Conservation (phyloP, 2,113 vertebrate species). For the Telmatochromis bifrenatus region DNA sequence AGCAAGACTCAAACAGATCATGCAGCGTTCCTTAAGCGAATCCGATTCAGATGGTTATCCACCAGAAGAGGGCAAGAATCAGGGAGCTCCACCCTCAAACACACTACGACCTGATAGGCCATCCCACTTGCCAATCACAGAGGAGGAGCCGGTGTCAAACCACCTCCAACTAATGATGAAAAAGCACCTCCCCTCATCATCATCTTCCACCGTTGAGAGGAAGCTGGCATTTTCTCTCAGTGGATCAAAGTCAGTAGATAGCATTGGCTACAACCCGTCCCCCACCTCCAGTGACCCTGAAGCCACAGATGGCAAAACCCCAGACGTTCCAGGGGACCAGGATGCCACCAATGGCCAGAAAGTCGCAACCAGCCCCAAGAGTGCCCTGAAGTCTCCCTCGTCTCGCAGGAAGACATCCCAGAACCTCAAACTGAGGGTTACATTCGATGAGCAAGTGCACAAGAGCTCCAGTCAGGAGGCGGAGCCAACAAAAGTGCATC, state of each 20-base stretch:
- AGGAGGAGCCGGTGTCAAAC: constrained; percentile 74
- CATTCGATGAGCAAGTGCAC: constrained; percentile 93
- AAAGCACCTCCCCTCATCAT: constrained; percentile 69
- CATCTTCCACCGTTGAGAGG: constrained; percentile 62
- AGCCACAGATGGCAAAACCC: constrained; percentile 63
- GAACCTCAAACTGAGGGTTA: constrained; percentile 92
- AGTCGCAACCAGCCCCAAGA: constrained; percentile 89
- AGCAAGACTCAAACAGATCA: constrained; percentile 85
- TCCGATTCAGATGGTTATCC: constrained; percentile 86
- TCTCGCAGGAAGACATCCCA: constrained; percentile 91
- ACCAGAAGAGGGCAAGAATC: constrained; percentile 80
- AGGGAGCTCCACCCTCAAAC: background rate
- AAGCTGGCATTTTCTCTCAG: constrained; percentile 82
- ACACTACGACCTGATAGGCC: constrained; percentile 73
- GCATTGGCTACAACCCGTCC: constrained; percentile 77
- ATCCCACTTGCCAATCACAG: constrained; percentile 82
- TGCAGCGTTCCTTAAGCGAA: constrained; percentile 89
- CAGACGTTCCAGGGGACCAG: constrained; percentile 59
- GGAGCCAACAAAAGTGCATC: constrained; percentile 70
- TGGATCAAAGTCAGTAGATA: constrained; percentile 79
- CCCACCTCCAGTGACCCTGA: constrained; percentile 84
- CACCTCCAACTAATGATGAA: constrained; percentile 78
- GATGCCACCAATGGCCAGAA: constrained; percentile 74
- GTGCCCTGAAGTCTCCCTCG: constrained; percentile 95
- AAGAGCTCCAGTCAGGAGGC: constrained; percentile 71